These are phyloP conservation scores for Dugesia japonica DNA, from an alignment of 2,888 invertebrate genomes.

Conservation along the genomic window DNA sequence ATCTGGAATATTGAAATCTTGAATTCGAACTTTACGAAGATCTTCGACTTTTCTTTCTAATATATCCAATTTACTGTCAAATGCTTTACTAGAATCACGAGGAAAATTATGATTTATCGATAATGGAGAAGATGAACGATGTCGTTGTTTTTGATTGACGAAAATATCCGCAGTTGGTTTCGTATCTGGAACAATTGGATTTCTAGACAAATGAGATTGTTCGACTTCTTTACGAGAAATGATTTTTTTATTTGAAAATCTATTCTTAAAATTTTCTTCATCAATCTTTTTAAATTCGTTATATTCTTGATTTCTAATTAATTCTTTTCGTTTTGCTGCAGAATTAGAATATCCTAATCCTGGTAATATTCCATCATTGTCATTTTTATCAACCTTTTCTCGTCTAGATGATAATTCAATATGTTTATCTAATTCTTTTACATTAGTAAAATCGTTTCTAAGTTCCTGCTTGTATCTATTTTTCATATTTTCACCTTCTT, in stretches of 20 bases:
- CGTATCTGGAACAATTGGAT: background rate
- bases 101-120: background rate
- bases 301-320: constrained; percentile 23
- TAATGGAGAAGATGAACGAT: background rate
- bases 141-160: background rate
- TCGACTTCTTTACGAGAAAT: background rate
- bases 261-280: constrained; percentile 30
- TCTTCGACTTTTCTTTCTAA: constrained; percentile 27
- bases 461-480: constrained; percentile 8
- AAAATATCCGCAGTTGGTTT: background rate
- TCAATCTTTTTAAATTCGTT: constrained; percentile 28
- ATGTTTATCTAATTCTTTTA: background rate
- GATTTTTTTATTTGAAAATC: constrained; percentile 20
- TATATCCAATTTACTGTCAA: background rate
- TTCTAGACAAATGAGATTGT: background rate
- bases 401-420: background rate
- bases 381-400: background rate
- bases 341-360: constrained; percentile 12
- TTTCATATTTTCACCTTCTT: constrained; percentile 13
- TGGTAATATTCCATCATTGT: background rate
- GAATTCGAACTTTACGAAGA: background rate
- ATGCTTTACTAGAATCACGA: background rate
- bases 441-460: background rate
- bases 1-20: background rate
- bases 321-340: background rate